Percentiles rank a stretch among this genome's conserved stretches.
Conservation (phyloP, 2,113 vertebrate species). For the Callionymus lyra region DNA sequence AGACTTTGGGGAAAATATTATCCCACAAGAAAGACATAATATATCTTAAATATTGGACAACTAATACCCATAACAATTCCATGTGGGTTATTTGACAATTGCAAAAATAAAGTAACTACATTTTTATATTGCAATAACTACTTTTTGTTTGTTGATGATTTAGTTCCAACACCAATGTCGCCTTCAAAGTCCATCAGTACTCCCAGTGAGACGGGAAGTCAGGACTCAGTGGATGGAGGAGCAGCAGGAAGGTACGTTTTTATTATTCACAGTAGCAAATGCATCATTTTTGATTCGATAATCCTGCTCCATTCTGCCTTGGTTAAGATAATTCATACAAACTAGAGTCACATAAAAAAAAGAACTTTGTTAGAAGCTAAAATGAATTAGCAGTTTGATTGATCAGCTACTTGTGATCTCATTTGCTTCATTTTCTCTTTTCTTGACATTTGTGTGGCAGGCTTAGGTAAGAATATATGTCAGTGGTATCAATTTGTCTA, state of each 20-base stretch:
- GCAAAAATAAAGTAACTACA: no score
- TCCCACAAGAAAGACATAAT: no score
- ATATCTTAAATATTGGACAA: no score
- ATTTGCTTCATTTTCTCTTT: constrained; percentile 18
- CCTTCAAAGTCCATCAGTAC: constrained; percentile 97
- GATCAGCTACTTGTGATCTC: no score
- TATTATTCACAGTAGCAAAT: not conserved
- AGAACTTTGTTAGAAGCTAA: not conserved
- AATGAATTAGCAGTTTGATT: not conserved
- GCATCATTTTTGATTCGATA: not conserved
- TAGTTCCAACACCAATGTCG: constrained; percentile 95
- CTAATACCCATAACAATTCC: no score
- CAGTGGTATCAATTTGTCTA: constrained; percentile 1
- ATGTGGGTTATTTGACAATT: no score
- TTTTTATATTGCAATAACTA: no score
- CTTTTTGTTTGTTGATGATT: constrained; percentile 78
- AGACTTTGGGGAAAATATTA: no score
- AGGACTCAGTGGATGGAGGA: constrained; percentile 88
- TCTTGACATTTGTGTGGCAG: constrained; percentile 41
- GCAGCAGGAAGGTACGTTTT: constrained; percentile 77
- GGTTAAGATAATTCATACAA: not conserved
- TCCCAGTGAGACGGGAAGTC: constrained; percentile 94
- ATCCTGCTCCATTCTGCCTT: not conserved
- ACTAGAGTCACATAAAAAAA: not conserved
- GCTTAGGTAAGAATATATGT: constrained; percentile 62